Base-by-base conservation (phyloP, 2,113 vertebrate genomes). In the Perca fluviatilis region DNA sequence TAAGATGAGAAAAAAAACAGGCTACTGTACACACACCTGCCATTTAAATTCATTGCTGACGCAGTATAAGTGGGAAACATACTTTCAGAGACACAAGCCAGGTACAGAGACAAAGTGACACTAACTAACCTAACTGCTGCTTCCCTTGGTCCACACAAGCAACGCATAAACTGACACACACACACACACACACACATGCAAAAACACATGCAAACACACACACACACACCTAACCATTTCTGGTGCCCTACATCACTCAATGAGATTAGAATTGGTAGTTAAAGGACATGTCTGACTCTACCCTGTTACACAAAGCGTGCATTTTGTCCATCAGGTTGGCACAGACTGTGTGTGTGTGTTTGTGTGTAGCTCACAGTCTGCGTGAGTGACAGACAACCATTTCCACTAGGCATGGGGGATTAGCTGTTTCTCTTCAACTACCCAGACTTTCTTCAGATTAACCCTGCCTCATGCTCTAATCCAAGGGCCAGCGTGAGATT, bases 391-490 rank as follows among this genome's bases (percentile, higher is more conserved):
- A 79, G 27, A 73, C 65, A 75, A 80, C 62, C 54, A 79, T 88
- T 69, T 79, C 61, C 19, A 81, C 16, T 25, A 60, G 40, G 50
- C 77, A 75, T 21, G 19, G 11, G 25, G 84, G 74, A 92, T 88
- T 84, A 89, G 43, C 80, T n/a, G 33, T 75, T 84, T 86, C 43
- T 79, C 64, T 87, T 86, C 65, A 84, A 82, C 77, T 80, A 80
- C 54, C 79, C 86, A 89, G 89, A 87, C 79, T 82, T 84, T 90
- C 74, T 88, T 89, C 72, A 90, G 89, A 92, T 93, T 87, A 92
- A 82, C 74, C 18, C 51, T 10, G 46, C 74, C 80, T 90, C 87
- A 86, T 90, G 73, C 83, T 74, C 83, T 94, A 92, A 92, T 84
- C 91, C 82, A 75, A 71, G 56, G 1, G 64, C 30, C 1, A 66